Base-by-base conservation (phyloP, 2,888 invertebrate species). In the Nysson spinosus region DNA sequence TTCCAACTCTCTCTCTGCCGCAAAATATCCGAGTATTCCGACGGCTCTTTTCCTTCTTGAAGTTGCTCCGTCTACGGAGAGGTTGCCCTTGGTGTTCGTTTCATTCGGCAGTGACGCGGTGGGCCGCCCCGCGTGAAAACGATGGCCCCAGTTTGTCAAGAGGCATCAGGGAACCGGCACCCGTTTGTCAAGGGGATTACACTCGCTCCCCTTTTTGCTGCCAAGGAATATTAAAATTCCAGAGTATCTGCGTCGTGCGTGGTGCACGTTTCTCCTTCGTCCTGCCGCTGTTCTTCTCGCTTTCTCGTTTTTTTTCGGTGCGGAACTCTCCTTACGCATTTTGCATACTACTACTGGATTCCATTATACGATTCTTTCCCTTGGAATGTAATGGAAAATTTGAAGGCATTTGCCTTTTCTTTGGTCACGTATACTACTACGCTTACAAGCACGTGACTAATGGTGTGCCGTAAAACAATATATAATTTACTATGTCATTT, bases 131-230 rank as follows among this genome's bases (percentile, higher is more conserved):
- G 68, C 75, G 79, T 67, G 75, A 78, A 78, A 80, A 72, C 78
- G 74, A 81, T 78, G 78, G 79, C 72, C 81, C 57, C 79, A 80
- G 82, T 83, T 83, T 83, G 83, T 83, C 83, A 75, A 75, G 81
- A 66, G 75, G 76, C 81, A 81, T 82, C 81, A 81, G 67, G 77
- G 62, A 67, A 65, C 69, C 73, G 78, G 72, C 75, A 70, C 58
- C 77, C 80, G 82, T 83, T 82, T 82, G 83, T 83, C 83, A 81
- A 76, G 78, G 63, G 81, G 80, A 82, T 82, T 80, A 76, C 77
- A 60, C 73, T 61, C 63, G 58, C 28, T 60, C 74, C 70, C 26
- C n/a, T 40, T 61, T 62, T 55, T 46, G 34, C 60, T 64, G 75
- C 64, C 68, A 60, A 61, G 62, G 69, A 80, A 82, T 83, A 83